phyloP scores from a whole-genome alignment of 2,797 vertebrate genomes.

The Lates japonicus region DNA sequence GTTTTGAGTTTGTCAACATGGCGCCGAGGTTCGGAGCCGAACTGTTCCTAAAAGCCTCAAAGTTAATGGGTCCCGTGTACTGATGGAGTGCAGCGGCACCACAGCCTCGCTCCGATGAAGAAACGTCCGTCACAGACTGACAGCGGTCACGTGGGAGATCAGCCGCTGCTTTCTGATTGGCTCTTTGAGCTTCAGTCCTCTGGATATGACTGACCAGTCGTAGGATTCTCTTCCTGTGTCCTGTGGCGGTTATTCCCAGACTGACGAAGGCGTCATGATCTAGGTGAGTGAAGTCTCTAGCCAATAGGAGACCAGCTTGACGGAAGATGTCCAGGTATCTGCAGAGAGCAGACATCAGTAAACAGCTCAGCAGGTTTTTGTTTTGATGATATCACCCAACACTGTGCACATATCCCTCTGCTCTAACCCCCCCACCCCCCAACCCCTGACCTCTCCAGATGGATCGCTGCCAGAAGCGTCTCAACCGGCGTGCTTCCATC shows the following conservation, averaged over 20 bases:
- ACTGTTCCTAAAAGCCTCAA: conserved; percentile 70
- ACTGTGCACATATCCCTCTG: too few relatives aligned
- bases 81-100: neutral
- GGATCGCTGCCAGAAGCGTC: conserved; percentile 92
- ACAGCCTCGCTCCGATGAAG: conserved; percentile 34
- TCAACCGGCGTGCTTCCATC: conserved; percentile 88
- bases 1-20: conserved; percentile 62
- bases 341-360: neutral
- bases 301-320: conserved; percentile 87
- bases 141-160: conserved; percentile 69
- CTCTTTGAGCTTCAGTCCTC: conserved; percentile 48
- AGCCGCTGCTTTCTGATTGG: conserved; percentile 49
- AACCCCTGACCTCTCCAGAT: conserved; percentile 86
- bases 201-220: conserved; percentile 84
- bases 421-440: neutral
- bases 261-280: conserved; percentile 88
- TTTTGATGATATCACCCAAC: too few relatives aligned
- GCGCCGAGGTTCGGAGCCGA: conserved; percentile 67
- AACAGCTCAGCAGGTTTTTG: neutral
- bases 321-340: conserved; percentile 91
- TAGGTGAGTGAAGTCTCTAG: conserved; percentile 86
- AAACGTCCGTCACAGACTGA: conserved; percentile 74
- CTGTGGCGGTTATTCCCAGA: conserved; percentile 92
- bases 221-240: conserved; percentile 96
- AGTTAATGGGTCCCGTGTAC: conserved; percentile 12